phyloP scores from a whole-genome alignment of 2,797 vertebrate genomes.

The Microhierax caerulescens region DNA sequence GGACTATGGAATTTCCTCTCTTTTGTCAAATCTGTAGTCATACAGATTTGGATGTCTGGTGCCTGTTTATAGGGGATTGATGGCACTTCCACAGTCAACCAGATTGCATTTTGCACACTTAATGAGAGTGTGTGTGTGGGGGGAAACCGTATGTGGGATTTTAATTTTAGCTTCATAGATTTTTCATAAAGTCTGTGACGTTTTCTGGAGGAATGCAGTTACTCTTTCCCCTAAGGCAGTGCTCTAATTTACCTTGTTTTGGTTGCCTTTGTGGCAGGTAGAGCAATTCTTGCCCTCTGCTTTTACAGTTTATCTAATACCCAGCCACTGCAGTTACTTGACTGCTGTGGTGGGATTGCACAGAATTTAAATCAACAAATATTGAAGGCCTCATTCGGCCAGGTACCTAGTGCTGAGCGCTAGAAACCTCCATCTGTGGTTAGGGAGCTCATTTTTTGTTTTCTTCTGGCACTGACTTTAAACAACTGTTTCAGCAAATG shows the following conservation, averaged over 20 bases:
- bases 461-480: neutral
- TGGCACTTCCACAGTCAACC: neutral
- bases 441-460: neutral
- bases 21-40: neutral
- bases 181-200: neutral
- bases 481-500: neutral
- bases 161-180: neutral
- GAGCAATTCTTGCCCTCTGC: conserved; percentile 4
- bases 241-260: conserved; percentile 11
- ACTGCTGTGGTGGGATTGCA: neutral
- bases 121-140: neutral
- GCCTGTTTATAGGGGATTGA: neutral
- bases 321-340: neutral
- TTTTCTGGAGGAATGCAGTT: neutral
- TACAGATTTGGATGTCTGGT: neutral
- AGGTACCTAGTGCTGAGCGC: neutral
- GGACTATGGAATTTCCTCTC: neutral
- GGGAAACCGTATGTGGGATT: neutral
- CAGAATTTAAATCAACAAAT: neutral
- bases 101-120: neutral
- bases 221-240: neutral
- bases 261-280: neutral
- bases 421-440: neutral
- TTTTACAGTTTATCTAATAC: neutral
- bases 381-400: neutral